Evolutionary conservation across 2,888 invertebrate species (phyloP), one percentile per base, ranked within the genome.

Genomic region (Lagria hirta): DNA sequence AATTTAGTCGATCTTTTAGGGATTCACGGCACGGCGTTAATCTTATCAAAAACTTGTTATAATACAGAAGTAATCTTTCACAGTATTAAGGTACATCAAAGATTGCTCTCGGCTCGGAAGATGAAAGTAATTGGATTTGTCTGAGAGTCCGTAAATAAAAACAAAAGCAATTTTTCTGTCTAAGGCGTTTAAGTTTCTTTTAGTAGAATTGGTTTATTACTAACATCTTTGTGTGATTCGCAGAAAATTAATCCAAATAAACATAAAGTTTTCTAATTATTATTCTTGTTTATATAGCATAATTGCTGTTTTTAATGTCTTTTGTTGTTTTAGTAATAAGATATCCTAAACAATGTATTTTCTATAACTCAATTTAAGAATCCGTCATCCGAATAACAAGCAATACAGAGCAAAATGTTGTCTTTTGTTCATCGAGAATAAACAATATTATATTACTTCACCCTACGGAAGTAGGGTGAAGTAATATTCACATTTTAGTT

Each of bases 21-120:
- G 52, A 58, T 57, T 59, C 55, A 54, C 55, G 55, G 47, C 53
- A 49, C 43, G 54, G 46, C 62, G 64, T 60, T 69, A 70, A 69
- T 69, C 67, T 64, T 61, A 67, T 70, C 67, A 70, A 67, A 70
- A 70, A 69, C 67, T 69, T 70, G 69, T 70, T 70, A 70, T 68
- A 64, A 67, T 66, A 64, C 67, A 64, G 66, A 66, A 68, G 67
- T 69, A 68, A 69, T 69, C 66, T 66, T 64, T 68, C 62, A 62
- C 58, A 52, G 61, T 57, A 64, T 62, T 62, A 61, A 62, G 48
- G 61, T 63, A 64, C 65, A 66, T 68, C 68, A 65, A 68, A 68
- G 64, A 62, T 62, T 60, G 63, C 60, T 60, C 58, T 62, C 60
- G 61, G 58, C 60, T 55, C 55, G 55, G 57, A 54, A 61, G 60